A percentile compares a stretch with the other conserved stretches of the same genome.
These are phyloP conservation scores for Volucella bombylans DNA, from an alignment of 2,888 invertebrate genomes.

Conservation along the genomic window DNA sequence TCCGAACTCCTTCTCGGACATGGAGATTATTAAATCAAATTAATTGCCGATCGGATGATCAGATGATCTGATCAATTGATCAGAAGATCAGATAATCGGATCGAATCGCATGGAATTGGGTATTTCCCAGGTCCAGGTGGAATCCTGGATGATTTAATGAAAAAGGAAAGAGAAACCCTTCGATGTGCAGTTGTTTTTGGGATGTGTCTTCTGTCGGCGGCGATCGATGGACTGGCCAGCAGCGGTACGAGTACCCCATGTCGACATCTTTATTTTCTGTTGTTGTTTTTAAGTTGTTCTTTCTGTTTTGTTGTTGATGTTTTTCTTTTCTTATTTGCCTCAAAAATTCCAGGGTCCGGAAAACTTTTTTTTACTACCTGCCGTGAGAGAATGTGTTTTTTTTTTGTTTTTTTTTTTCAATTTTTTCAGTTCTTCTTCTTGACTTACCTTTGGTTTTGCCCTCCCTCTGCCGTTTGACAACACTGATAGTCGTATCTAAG, in stretches of 20 bases:
- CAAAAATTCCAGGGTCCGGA: conserved; percentile 21
- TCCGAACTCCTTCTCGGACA: conserved; percentile 1
- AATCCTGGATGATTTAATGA: conserved; percentile 53
- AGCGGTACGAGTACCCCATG: conserved; percentile 52
- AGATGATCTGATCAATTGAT: conserved; percentile 6
- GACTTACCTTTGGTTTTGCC: not conserved
- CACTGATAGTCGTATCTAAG: conserved; percentile 8
- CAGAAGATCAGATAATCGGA: too few species aligned
- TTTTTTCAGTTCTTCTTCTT: too few species aligned
- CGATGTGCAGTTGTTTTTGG: conserved; percentile 55
- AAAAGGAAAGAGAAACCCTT: conserved; percentile 25
- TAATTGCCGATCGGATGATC: conserved; percentile 68
- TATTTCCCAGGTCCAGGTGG: conserved; percentile 47
- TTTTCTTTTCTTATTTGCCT: conserved; percentile 37
- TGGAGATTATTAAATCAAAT: conserved; percentile 69
- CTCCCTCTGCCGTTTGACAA: conserved; percentile 33
- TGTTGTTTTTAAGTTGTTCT: conserved; percentile 14
- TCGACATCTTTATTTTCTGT: conserved; percentile 69
- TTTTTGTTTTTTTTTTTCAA: not conserved
- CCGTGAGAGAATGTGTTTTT: not conserved
- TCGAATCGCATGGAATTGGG: conserved; percentile 11
- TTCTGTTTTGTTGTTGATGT: not conserved
- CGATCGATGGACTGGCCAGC: not conserved
- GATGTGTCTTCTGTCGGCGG: conserved; percentile 48
- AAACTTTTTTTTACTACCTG: conserved; percentile 53